Base-by-base conservation (phyloP, 2,113 vertebrate species). In the Bettongia penicillata region DNA sequence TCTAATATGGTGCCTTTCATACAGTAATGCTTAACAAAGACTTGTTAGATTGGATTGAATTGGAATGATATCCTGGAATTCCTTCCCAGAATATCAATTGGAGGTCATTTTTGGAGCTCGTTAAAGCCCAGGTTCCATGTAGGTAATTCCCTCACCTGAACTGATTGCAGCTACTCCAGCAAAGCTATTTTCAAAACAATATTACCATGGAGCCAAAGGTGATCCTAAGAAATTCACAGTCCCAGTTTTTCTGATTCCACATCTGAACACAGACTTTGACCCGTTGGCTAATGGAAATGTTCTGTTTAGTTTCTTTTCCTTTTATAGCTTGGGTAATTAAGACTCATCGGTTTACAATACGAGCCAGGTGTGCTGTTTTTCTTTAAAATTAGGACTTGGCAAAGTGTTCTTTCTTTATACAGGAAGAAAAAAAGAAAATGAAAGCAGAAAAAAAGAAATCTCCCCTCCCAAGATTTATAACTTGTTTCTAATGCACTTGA, bases 401-500 rank as follows among this genome's bases (percentile, higher is more conserved):
- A 47, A 90, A 95, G 31, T 55, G 68, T 94, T 94, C 10, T 51
- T 94, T 93, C 48, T 77, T 92, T 92, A 57, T 94, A 57, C 89
- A 31, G 51, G 25, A 91, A 95, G 25, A 6, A 26, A 95, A 96
- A 95, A 28, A 16, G 1, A 2, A 23, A 43, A 43, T n/a, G 19
- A 5, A 11, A 14, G 19, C 12, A 91, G 91, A 92, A 68, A 51
- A 51, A 95, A 92, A 68, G 25, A 95, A 95, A 91, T 55, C 43
- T 89, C n/a, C 57, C 3, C 51, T 11, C 47, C 51, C 94, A 94
- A 94, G 92, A 93, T 89, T 95, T 97, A 92, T 77, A 94, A 68
- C 84, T 95, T 77, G 48, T 57, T 90, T 51, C 25, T 51, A 48
- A 4, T 53, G 92, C 90, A 91, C 61, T 91, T 94, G 94, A 91